Evolutionary conservation across 2,797 vertebrate species (phyloP), one percentile per base, ranked within the genome.

Genomic region (Oreortyx pictus): DNA sequence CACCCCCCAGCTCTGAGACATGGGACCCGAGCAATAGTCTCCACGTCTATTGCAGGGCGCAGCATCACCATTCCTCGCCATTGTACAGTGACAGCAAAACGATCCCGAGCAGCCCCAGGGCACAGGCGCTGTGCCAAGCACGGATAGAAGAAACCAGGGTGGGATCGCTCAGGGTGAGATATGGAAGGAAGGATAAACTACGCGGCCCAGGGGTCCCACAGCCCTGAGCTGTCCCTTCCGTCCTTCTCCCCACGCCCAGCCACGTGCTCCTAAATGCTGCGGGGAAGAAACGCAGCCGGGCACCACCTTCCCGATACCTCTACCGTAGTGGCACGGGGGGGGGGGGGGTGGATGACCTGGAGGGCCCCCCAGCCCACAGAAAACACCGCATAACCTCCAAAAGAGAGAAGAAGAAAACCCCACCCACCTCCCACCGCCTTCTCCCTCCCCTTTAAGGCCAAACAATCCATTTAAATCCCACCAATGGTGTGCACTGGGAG

Each of bases 41-140:
- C n/a, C n/a, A n/a, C n/a, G n/a, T n/a, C n/a, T 3, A 1, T 14
- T 2, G 2, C 31, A 25, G 47, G 54, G 7, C 0, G 1, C 29
- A 7, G 35, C 25, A 6, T 15, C 4, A 2, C 2, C 5, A 37
- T 50, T 35, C 67, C 60, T 23, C 22, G 25, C 7, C 11, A 0
- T 14, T n/a, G n/a, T 0, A 0, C 4, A 22, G 43, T 5, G 37
- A 44, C 18, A 31, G 19, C 31, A 59, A 43, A 17, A 6, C 22
- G 13, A 59, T n/a, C 22, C 12, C n/a, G 37, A 24, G 14, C n/a
- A 44, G 6, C 25, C 37, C 35, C 16, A 6, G 31, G 25, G 33
- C 44, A 77, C 1, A 11, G 56, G 24, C 8, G 9, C 70, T 1
- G 1, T 5, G 35, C 15, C 35, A 47, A 6, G 33, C 4, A 6